Evolutionary conservation across 2,113 vertebrate genomes (phyloP).

Genomic region (Eupsittula cactorum): DNA sequence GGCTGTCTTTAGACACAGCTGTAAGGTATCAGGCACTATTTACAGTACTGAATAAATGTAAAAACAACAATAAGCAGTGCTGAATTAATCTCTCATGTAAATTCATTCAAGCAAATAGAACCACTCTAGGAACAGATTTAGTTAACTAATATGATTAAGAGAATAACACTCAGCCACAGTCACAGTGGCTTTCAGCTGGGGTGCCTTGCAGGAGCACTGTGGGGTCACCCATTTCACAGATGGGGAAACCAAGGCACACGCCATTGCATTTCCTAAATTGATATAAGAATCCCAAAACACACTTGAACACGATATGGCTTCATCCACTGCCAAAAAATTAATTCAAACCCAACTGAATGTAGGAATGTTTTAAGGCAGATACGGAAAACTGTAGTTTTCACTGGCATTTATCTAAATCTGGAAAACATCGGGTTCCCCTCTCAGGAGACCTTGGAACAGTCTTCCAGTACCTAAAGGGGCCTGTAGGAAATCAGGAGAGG

Average conservation of each 20-base stretch:
- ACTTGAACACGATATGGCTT: background rate
- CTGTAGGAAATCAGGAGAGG: background rate
- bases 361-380: background rate
- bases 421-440: background rate
- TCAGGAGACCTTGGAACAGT: background rate
- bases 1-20: background rate
- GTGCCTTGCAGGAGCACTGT: background rate
- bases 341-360: background rate
- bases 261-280: background rate
- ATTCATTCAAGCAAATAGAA: constrained; percentile 66
- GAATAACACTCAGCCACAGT: constrained; percentile 38
- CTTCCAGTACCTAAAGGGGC: background rate
- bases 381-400: background rate
- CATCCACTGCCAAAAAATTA: background rate
- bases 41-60: constrained; percentile 49
- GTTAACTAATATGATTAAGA: constrained; percentile 61
- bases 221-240: background rate
- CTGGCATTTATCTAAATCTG: background rate
- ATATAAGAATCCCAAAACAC: background rate
- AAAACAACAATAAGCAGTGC: constrained; percentile 38
- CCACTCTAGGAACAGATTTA: constrained; percentile 58
- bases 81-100: constrained; percentile 61
- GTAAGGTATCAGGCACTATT: constrained; percentile 46
- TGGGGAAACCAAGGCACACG: constrained; percentile 2
- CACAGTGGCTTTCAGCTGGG: background rate